phyloP scores from a whole-genome alignment of 2,113 vertebrate species.

The Oreocharis arfaki region DNA sequence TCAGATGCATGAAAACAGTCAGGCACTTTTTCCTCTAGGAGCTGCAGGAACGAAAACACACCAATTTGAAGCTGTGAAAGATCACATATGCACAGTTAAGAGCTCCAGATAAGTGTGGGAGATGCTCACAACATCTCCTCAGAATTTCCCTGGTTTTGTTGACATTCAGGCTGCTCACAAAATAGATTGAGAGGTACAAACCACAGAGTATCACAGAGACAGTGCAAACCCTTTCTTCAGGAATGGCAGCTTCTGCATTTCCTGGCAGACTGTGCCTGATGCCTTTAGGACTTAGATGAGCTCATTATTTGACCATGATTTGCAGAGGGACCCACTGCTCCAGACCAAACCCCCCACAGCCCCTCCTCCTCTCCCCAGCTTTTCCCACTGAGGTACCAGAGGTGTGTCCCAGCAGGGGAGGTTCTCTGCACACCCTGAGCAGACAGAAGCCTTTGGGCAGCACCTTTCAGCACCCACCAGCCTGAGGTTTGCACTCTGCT shows the following conservation, averaged over 20 bases:
- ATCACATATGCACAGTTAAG: background rate
- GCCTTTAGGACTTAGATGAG: background rate
- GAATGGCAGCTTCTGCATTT: background rate
- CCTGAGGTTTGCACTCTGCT: background rate
- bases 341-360: background rate
- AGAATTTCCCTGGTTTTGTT: background rate
- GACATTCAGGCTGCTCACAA: background rate
- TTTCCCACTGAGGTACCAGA: background rate
- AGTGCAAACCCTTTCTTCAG: background rate
- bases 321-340: background rate
- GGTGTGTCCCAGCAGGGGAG: background rate
- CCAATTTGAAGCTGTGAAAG: background rate
- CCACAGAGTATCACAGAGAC: background rate
- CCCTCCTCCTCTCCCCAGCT: background rate
- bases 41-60: background rate
- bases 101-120: background rate
- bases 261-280: background rate
- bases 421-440: background rate
- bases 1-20: background rate
- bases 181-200: background rate
- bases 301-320: background rate
- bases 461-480: background rate
- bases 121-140: background rate
- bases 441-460: background rate
- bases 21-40: background rate